Conservation (phyloP, 2,113 vertebrate genomes). For the Collichthys lucidus region DNA sequence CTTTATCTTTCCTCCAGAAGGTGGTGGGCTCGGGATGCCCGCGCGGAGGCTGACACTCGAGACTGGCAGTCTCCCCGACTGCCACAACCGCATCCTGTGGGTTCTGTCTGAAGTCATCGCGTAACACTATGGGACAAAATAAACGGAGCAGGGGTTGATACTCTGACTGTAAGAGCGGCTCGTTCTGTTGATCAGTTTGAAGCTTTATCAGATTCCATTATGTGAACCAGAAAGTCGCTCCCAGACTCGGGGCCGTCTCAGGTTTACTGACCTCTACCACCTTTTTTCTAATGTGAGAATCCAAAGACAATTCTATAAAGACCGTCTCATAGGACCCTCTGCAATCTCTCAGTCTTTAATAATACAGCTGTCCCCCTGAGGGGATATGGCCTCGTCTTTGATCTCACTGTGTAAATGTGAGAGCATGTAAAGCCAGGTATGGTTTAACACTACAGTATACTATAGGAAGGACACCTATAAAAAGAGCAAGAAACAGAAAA, state of each 20-base stretch:
- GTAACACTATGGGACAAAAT: slow-evolving; percentile 84
- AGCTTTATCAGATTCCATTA: slow-evolving; percentile 22
- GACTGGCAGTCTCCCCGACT: slow-evolving; percentile 90
- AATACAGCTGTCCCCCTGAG: slow-evolving; percentile 47
- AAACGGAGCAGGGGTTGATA: slow-evolving; percentile 15
- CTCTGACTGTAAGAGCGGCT: background rate
- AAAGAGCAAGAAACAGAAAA: slow-evolving; percentile 14
- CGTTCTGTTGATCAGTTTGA: slow-evolving; percentile 32
- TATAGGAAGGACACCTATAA: background rate
- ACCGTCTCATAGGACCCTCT: slow-evolving; percentile 23
- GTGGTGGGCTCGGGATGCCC: slow-evolving; percentile 95
- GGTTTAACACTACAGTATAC: slow-evolving; percentile 31
- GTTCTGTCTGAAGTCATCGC: slow-evolving; percentile 94
- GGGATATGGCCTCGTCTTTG: slow-evolving; percentile 18
- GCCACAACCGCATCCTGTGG: slow-evolving; percentile 92
- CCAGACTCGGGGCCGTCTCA: slow-evolving; percentile 17
- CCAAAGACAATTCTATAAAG: slow-evolving; percentile 51
- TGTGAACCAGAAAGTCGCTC: slow-evolving; percentile 9
- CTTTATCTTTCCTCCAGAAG: slow-evolving; percentile 96
- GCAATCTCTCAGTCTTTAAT: slow-evolving; percentile 52
- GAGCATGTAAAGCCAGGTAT: slow-evolving; percentile 18
- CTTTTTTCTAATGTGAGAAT: slow-evolving; percentile 44
- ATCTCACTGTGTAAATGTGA: slow-evolving; percentile 44
- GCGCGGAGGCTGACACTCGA: slow-evolving; percentile 94
- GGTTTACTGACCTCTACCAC: slow-evolving; percentile 20